Evolutionary conservation across 2,113 vertebrate genomes (phyloP), one percentile per base, ranked within the genome.

Genomic region (Pachyramphus minor): DNA sequence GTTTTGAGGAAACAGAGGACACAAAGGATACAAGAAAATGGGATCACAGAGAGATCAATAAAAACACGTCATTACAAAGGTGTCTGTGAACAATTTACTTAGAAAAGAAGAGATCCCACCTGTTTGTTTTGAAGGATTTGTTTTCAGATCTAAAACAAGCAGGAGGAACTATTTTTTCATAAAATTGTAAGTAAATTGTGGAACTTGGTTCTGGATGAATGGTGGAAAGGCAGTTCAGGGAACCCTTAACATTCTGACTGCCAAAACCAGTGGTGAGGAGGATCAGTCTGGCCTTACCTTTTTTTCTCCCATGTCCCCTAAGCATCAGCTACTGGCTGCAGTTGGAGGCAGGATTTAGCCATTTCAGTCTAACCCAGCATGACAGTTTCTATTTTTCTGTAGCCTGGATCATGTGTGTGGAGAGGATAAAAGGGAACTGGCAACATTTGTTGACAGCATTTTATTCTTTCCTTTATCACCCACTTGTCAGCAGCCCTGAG

Each of bases 391-490:
- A 0, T 58, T 84, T 83, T 80, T 60, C 53, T 76, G 24, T 37
- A 72, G n/a, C 49, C 41, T 1, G 1, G n/a, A 76, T 50, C 25
- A 14, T 8, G 27, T 37, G 21, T 91, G 53, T 49, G 58, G 28
- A 76, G 62, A 75, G 4, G 3, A 18, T 64, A 74, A 78, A 77
- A 64, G 56, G 31, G 24, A 94, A 68, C 0, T 0, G 69, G 56
- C 85, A 95, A 14, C 20, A 12, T 52, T 50, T 83, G 41, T 71
- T 77, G 76, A 53, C 55, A 77, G 64, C 15, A 6, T 69, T 89
- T 93, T 87, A 42, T 76, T 93, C 7, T 89, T 44, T 89, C 21
- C 50, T 94, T 94, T 87, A 90, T 95, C 62, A 12, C 33, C 67
- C 0, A 0, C 59, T 91, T 76, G 67, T 87, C 87, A 93, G 89